These are phyloP conservation scores for Parascotia fuliginaria DNA, from an alignment of 2,888 invertebrate species.

Conservation along the genomic window DNA sequence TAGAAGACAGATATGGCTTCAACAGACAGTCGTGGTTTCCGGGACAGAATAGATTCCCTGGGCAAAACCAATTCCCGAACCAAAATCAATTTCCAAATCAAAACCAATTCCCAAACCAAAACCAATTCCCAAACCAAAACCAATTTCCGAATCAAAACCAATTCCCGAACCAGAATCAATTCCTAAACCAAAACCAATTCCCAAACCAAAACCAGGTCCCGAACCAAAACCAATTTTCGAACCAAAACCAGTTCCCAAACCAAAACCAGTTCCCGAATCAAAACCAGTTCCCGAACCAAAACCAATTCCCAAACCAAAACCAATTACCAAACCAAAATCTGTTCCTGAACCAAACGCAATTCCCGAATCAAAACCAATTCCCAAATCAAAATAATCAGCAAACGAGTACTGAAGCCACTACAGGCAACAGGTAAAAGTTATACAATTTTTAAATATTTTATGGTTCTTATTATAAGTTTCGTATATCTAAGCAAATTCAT, in stretches of 20 bases:
- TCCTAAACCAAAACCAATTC: constrained; percentile 22
- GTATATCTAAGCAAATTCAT: too few relatives aligned
- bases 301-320: neutral
- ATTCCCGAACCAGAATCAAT: constrained; percentile 22
- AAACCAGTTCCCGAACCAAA: constrained; percentile 3
- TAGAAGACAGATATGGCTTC: constrained; percentile 66
- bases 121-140: constrained; percentile 22
- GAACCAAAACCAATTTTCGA: constrained; percentile 10
- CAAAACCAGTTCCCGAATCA: constrained; percentile 22
- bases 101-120: constrained; percentile 15
- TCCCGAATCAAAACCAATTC: constrained; percentile 23
- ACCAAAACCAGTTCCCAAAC: constrained; percentile 19
- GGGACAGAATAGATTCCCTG: constrained; percentile 9
- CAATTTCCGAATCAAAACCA: constrained; percentile 23
- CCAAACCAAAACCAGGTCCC: constrained; percentile 16
- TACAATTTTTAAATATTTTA: too few relatives aligned
- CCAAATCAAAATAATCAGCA: constrained; percentile 16
- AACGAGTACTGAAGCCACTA: neutral
- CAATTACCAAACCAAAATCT: constrained; percentile 18
- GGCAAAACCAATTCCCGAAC: constrained; percentile 15
- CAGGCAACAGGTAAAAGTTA: constrained; percentile 29
- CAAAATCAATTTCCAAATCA: constrained; percentile 15
- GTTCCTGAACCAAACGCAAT: constrained; percentile 16
- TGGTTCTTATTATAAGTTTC: too few relatives aligned
- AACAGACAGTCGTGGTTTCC: neutral